These are phyloP conservation scores for Pseudomyrmex concolor DNA, from an alignment of 1,140 invertebrate species.

Conservation along the genomic window DNA sequence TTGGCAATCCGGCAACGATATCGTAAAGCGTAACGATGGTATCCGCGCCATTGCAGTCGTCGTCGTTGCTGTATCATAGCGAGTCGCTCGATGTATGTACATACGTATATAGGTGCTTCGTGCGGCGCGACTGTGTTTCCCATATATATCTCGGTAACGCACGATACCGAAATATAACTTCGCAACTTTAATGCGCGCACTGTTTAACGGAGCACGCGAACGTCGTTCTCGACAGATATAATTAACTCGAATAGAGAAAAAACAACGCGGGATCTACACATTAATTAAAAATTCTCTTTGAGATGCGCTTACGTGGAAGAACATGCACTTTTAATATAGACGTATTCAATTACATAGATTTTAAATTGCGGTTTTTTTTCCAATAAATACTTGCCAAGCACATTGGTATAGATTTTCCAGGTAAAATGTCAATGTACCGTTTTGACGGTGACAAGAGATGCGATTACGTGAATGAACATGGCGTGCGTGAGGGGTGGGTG, in stretches of 20 bases:
- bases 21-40: slow-evolving; percentile 45
- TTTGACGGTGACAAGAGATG: not conserved
- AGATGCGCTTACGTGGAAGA: not conserved
- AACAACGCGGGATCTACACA: not conserved
- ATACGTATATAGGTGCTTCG: slow-evolving; percentile 21
- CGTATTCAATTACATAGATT: not conserved
- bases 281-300: not conserved
- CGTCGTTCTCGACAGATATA: slow-evolving; percentile 45
- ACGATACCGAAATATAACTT: slow-evolving; percentile 50
- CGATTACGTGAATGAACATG: slow-evolving; percentile 2
- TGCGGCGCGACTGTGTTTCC: not conserved
- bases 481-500: not conserved
- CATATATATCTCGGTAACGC: not conserved
- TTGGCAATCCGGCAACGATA: slow-evolving; percentile 52
- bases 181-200: slow-evolving; percentile 39
- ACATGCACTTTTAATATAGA: not conserved
- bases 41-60: slow-evolving; percentile 18
- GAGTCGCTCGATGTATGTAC: slow-evolving; percentile 16
- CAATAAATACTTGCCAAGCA: too few species aligned
- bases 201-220: slow-evolving; percentile 34
- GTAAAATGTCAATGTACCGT: too few species aligned
- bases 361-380: too few species aligned
- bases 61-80: slow-evolving; percentile 11
- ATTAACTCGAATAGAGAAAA: slow-evolving; percentile 47
- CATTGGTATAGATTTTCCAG: too few species aligned